These are phyloP conservation scores for Machimus rusticus DNA, from an alignment of 2,888 invertebrate genomes.

Conservation along the genomic window DNA sequence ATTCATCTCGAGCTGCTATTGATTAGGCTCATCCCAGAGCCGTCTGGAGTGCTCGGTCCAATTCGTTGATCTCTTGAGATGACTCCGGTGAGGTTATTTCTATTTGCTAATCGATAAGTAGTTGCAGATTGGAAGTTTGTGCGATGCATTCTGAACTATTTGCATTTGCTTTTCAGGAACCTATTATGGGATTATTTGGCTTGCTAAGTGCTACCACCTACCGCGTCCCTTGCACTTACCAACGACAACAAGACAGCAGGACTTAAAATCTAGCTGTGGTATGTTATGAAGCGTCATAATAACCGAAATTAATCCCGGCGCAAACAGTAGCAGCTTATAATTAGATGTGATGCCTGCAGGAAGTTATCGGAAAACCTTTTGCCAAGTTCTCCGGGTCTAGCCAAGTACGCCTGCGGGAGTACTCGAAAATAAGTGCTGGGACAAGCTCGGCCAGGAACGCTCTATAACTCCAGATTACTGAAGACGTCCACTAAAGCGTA, in stretches of 20 bases:
- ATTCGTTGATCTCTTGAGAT: neutral
- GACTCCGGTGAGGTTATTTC: constrained; percentile 6
- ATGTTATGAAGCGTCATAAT: neutral
- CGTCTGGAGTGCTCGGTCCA: neutral
- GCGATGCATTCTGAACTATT: neutral
- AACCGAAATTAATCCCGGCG: neutral
- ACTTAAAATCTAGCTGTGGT: neutral
- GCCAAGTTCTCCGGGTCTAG: neutral
- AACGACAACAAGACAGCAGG: neutral
- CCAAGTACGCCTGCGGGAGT: neutral
- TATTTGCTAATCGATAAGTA: constrained; percentile 18
- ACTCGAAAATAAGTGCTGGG: neutral
- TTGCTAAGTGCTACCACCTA: neutral
- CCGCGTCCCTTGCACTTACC: neutral
- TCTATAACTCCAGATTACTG: constrained; percentile 42
- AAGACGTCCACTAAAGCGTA: constrained; percentile 8
- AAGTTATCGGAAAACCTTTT: neutral
- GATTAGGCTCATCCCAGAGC: neutral
- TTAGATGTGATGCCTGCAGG: neutral
- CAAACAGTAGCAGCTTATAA: neutral
- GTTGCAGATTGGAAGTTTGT: neutral
- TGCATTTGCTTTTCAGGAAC: neutral
- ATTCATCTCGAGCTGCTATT: constrained; percentile 2
- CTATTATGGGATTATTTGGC: neutral
- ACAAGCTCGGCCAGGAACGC: neutral